phyloP scores from a whole-genome alignment of 2,888 invertebrate species.

The Mesoligia furuncula region DNA sequence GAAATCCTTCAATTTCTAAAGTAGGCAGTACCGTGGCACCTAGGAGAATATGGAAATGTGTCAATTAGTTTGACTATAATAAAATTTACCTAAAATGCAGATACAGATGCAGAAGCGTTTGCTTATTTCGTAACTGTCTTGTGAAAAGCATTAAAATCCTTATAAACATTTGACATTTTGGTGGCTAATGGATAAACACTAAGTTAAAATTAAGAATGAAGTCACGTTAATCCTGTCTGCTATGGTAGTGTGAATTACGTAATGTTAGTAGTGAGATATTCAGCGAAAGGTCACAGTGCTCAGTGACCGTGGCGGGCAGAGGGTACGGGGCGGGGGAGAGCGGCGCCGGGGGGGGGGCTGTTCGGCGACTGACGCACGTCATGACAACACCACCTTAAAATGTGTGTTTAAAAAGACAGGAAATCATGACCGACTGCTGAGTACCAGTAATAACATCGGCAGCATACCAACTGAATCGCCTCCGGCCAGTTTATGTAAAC shows the following conservation, averaged over 20 bases:
- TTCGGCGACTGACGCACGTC: constrained; percentile 69
- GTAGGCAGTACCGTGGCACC: not conserved
- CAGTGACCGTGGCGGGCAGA: constrained; percentile 86
- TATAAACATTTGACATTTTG: constrained; percentile 28
- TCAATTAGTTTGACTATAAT: not conserved
- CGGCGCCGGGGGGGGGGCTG: constrained; percentile 57
- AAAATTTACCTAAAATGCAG: constrained; percentile 24
- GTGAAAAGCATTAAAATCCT: constrained; percentile 22
- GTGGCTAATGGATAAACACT: constrained; percentile 36
- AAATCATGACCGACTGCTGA: constrained; percentile 61
- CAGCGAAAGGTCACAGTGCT: constrained; percentile 86
- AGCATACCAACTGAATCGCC: constrained; percentile 55
- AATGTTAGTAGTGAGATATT: constrained; percentile 78
- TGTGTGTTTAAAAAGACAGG: constrained; percentile 64
- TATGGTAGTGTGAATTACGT: constrained; percentile 77
- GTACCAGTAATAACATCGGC: constrained; percentile 35
- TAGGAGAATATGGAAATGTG: constrained; percentile 12
- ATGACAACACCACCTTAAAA: constrained; percentile 67
- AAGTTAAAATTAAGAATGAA: constrained; percentile 51
- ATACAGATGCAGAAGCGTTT: not conserved
- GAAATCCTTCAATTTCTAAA: not conserved
- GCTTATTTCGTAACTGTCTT: constrained; percentile 23
- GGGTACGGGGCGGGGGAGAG: constrained; percentile 65
- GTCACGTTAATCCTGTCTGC: constrained; percentile 55
- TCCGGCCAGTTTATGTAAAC: constrained; percentile 12